These are phyloP conservation scores for Oceanodroma tethys DNA, from an alignment of 2,113 vertebrate species.

Conservation along the genomic window DNA sequence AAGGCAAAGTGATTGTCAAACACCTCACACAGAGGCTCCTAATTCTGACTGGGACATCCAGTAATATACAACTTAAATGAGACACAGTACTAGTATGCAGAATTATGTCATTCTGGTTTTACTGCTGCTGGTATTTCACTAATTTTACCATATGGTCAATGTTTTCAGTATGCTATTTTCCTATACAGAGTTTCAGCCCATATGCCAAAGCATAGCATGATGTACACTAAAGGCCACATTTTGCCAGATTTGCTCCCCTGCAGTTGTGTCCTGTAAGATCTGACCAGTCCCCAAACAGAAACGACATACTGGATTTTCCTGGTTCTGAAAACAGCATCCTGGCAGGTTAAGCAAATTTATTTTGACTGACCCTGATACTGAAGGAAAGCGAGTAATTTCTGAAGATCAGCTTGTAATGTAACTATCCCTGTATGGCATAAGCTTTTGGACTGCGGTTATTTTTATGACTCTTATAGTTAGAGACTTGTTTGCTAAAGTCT, in stretches of 20 bases:
- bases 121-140: not conserved
- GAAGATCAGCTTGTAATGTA: not conserved
- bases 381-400: not conserved
- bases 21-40: not conserved
- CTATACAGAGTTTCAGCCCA: not conserved
- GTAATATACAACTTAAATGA: not conserved
- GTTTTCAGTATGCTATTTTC: not conserved
- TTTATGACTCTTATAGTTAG: not conserved
- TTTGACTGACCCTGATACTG: not conserved
- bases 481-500: not conserved
- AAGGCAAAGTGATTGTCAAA: slow-evolving; percentile 19
- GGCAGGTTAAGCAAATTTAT: not conserved
- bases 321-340: not conserved
- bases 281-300: not conserved
- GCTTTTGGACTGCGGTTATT: not conserved
- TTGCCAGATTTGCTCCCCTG: not conserved
- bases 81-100: not conserved
- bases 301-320: not conserved
- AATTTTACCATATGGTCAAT: not conserved
- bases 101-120: not conserved
- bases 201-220: not conserved
- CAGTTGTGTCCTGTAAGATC: not conserved
- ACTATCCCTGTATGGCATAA: not conserved
- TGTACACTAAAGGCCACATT: not conserved
- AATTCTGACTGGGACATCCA: not conserved